Evolutionary conservation across 2,888 invertebrate genomes (phyloP).

Genomic region (Drosophila stalkeri): DNA sequence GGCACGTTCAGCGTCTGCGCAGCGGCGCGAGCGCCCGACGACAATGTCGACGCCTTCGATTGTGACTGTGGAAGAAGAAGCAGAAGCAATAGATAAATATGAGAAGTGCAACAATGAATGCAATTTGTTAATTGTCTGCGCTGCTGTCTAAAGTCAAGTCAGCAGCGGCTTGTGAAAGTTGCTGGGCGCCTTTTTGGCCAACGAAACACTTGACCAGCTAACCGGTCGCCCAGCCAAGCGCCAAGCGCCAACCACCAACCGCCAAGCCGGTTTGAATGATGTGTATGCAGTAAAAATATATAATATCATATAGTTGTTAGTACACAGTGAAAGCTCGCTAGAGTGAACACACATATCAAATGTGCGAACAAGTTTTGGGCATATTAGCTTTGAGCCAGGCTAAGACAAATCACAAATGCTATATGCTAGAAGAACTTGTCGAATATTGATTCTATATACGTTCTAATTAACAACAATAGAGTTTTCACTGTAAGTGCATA

Average conservation of each 20-base stretch:
- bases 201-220: conserved; percentile 32
- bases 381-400: neutral
- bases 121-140: conserved; percentile 63
- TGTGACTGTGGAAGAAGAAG: conserved; percentile 76
- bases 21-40: conserved; percentile 85
- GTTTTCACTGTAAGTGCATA: neutral
- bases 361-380: neutral
- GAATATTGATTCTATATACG: neutral
- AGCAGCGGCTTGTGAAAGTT: conserved; percentile 77
- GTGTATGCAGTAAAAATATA: conserved; percentile 11
- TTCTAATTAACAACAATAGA: neutral
- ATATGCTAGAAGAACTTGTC: neutral
- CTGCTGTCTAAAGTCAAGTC: conserved; percentile 35
- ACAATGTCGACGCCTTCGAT: conserved; percentile 84
- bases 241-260: neutral
- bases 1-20: conserved; percentile 85
- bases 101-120: conserved; percentile 26
- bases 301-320: conserved; percentile 8
- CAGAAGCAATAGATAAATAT: neutral
- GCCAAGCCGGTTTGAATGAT: conserved; percentile 27
- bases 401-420: no score
- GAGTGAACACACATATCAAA: conserved; percentile 1
- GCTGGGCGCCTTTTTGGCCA: conserved; percentile 62
- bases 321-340: conserved; percentile 20
- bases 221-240: conserved; percentile 24